A percentile compares a stretch with the other conserved stretches of the same genome.
Conservation (phyloP, 2,888 invertebrate genomes). For the Sphecodes monilicornis region DNA sequence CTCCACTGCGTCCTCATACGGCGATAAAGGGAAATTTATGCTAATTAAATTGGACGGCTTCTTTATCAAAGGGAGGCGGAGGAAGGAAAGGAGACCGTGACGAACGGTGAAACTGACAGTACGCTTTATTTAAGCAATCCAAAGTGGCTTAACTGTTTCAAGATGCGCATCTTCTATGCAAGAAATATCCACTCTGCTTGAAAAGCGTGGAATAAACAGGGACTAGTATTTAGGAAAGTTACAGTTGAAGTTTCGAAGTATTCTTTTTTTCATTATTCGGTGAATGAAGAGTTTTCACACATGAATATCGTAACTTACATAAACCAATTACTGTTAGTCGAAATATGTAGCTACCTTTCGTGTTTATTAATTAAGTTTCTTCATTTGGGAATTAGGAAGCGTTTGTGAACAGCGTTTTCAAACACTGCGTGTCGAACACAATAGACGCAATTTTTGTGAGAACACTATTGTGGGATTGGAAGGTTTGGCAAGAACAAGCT, state of each 20-base stretch:
- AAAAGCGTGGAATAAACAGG: neutral
- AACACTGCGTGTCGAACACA: too few relatives aligned
- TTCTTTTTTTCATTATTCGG: neutral
- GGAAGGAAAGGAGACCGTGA: constrained; percentile 38
- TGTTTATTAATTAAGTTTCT: neutral
- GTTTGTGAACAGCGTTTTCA: too few relatives aligned
- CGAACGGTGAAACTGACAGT: constrained; percentile 21
- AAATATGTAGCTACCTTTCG: neutral
- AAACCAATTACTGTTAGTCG: too few relatives aligned
- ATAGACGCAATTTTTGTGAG: too few relatives aligned
- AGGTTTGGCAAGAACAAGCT: too few relatives aligned
- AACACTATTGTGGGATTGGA: too few relatives aligned
- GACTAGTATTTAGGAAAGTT: neutral
- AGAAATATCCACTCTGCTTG: neutral
- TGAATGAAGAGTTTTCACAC: neutral
- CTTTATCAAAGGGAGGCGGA: constrained; percentile 33
- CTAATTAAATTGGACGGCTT: constrained; percentile 65
- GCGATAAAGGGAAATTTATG: constrained; percentile 57
- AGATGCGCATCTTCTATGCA: neutral
- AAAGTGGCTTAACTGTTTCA: constrained; percentile 16
- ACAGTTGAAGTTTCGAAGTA: neutral
- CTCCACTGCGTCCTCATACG: constrained; percentile 50
- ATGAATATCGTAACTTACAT: neutral
- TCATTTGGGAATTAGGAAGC: too few relatives aligned
- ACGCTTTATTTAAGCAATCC: constrained; percentile 28